A percentile compares a stretch with the other conserved stretches of the same genome.
phyloP scores from a whole-genome alignment of 2,888 invertebrate species.

The Antheraea yamamai region DNA sequence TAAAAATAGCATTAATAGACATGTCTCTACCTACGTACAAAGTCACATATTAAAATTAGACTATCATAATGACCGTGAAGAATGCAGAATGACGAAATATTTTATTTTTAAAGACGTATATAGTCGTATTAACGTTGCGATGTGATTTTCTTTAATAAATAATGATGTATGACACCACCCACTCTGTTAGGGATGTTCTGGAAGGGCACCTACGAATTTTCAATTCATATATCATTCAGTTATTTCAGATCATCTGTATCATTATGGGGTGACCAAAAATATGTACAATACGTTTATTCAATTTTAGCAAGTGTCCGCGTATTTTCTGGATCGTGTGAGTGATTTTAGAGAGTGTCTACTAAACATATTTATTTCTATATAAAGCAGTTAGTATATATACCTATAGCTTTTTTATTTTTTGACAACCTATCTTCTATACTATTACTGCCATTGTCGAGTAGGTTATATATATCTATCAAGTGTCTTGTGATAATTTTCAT shows the following conservation, averaged over 20 bases:
- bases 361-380: too few relatives aligned
- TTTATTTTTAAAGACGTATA: conserved; percentile 22
- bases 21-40: conserved; percentile 17
- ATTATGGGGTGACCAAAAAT: conserved; percentile 40
- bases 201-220: conserved; percentile 50
- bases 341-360: too few relatives aligned
- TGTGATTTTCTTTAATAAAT: conserved; percentile 27
- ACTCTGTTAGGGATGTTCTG: conserved; percentile 33
- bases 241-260: conserved; percentile 34
- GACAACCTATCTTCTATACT: too few relatives aligned
- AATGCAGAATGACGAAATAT: conserved; percentile 21
- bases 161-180: conserved; percentile 20
- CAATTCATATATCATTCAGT: conserved; percentile 42
- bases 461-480: too few relatives aligned
- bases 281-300: not conserved
- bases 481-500: too few relatives aligned
- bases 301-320: not conserved
- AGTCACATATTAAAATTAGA: conserved; percentile 9
- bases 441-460: too few relatives aligned
- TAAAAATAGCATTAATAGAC: conserved; percentile 22
- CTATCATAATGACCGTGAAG: conserved; percentile 5
- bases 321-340: too few relatives aligned
- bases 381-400: too few relatives aligned
- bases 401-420: too few relatives aligned
- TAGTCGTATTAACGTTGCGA: conserved; percentile 25